These are phyloP conservation scores for Drosophila guanche DNA, from an alignment of 1,140 invertebrate genomes.

Conservation along the genomic window DNA sequence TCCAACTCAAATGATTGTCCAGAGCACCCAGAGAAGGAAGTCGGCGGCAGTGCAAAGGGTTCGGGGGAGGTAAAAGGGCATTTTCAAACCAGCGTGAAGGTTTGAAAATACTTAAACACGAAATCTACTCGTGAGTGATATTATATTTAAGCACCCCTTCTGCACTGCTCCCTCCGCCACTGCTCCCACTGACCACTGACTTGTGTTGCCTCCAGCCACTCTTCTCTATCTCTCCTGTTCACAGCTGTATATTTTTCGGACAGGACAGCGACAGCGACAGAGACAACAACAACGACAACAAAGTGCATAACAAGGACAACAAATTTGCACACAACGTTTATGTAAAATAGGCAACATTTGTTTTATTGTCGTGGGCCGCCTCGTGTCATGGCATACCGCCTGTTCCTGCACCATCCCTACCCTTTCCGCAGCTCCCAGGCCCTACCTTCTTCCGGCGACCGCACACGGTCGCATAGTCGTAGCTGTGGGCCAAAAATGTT, in stretches of 20 bases:
- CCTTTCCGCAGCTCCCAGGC: not conserved
- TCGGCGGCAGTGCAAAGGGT: not conserved
- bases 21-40: not conserved
- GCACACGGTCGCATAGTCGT: slow-evolving; percentile 32
- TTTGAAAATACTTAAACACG: too few relatives aligned
- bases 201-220: too few relatives aligned
- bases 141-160: not conserved
- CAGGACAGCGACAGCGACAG: slow-evolving; percentile 41
- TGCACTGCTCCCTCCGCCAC: slow-evolving; percentile 2
- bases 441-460: not conserved
- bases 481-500: slow-evolving; percentile 46
- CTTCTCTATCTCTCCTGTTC: not conserved
- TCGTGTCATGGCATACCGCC: slow-evolving; percentile 34
- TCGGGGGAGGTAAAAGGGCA: not conserved
- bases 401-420: not conserved
- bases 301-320: slow-evolving; percentile 44
- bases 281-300: slow-evolving; percentile 32
- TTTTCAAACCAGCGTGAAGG: too few relatives aligned
- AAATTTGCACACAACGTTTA: slow-evolving; percentile 76
- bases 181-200: slow-evolving; percentile 3
- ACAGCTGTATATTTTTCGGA: slow-evolving; percentile 56
- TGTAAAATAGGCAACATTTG: slow-evolving; percentile 79
- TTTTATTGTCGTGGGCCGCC: slow-evolving; percentile 72
- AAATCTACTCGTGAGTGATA: too few relatives aligned
- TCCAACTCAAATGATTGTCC: not conserved